Evolutionary conservation across 1,140 invertebrate genomes (phyloP), one percentile per base, ranked within the genome.

Genomic region (Brachionus rotundiformis): DNA sequence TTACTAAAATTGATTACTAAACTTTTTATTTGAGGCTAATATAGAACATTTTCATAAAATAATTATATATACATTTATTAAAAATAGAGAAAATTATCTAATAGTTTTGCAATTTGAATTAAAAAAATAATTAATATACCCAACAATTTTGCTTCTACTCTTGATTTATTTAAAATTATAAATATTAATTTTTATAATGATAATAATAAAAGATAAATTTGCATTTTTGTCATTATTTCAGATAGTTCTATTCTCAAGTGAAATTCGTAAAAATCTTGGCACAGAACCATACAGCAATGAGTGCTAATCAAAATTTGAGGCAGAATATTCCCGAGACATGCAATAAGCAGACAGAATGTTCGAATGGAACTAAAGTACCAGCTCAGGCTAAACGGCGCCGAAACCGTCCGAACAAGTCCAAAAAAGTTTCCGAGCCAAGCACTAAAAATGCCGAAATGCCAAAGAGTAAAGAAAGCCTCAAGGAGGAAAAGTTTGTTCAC

Each of bases 401-500:
- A 7, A 63, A 31, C 25, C 61, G 29, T 29, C 25, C 61, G 25
- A 33, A 29, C 29, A 63, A 63, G 61, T 19, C 29, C 25, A 63
- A 63, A 54, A 54, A 54, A 54, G 19, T 8, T 4, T 25, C 47
- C 47, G 61, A 63, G 61, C 61, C 25, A 4, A 63, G 29, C 25
- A 29, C 5, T 13, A 25, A 63, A 63, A 63, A 63, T 63, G 29
- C 3, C 61, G 25, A 63, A 8, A 27, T 23, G 8, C 29, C 19
- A 7, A 63, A 63, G 23, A 33, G 13, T 13, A 29, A n/a, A 13
- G 63, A 33, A n/a, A 7, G 10, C 13, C 16, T 8, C 29, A 41
- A 68, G 36, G 63, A 68, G 11, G 33, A 68, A 68, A 49, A 77
- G 27, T 77, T 77, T 59, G 44, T 77, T 13, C 73, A 77, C 29